Evolutionary conservation across 1,140 invertebrate genomes (phyloP).

Genomic region (Adoxophyes honmai): DNA sequence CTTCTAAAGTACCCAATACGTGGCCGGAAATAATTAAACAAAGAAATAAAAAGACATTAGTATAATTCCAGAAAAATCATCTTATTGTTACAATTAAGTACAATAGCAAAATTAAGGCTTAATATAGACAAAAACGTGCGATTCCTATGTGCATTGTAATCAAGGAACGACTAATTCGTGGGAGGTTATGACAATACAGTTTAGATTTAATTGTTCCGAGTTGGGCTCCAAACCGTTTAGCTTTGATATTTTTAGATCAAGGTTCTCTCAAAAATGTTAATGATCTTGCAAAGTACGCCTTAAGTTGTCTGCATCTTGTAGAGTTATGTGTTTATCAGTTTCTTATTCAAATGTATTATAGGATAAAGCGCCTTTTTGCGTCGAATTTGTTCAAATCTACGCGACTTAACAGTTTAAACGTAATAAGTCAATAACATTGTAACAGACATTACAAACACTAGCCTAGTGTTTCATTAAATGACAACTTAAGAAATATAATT

Average conservation of each 20-base stretch:
- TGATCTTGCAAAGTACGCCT: neutral
- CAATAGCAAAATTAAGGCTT: conserved; percentile 7
- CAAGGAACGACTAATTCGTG: conserved; percentile 4
- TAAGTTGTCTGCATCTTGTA: too few species aligned
- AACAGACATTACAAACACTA: neutral
- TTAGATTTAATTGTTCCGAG: conserved; percentile 5
- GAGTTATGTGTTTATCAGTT: too few species aligned
- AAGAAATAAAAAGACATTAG: neutral
- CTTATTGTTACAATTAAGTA: conserved; percentile 15
- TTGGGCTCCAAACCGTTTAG: conserved; percentile 1
- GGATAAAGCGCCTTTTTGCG: too few species aligned
- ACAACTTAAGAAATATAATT: neutral
- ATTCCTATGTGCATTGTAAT: conserved; percentile 6
- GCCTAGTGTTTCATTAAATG: neutral
- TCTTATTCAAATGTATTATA: too few species aligned
- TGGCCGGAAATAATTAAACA: conserved; percentile 5
- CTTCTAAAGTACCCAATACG: neutral
- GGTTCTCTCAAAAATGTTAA: conserved; percentile 1
- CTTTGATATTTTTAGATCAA: conserved; percentile 14
- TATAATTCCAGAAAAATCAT: neutral
- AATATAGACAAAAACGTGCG: conserved; percentile 5
- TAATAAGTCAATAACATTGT: neutral
- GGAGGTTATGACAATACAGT: conserved; percentile 9
- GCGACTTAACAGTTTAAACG: neutral
- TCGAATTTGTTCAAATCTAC: too few species aligned